Evolutionary conservation across 2,113 vertebrate species (phyloP).

Genomic region (Petaurus breviceps): DNA sequence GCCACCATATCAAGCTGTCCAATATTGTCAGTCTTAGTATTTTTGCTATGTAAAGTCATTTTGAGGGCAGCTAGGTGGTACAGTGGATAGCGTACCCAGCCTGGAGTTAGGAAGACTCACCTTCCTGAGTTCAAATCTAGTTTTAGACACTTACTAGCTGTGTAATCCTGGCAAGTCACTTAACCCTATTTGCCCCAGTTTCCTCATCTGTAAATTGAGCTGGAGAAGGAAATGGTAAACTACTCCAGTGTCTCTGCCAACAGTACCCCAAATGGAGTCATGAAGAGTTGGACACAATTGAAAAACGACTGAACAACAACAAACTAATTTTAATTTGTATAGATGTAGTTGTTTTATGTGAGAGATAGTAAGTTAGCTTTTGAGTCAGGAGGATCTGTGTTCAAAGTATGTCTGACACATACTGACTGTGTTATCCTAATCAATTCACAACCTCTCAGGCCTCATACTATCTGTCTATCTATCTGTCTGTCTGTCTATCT

Average conservation of each 20-base stretch:
- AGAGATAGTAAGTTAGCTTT: neutral
- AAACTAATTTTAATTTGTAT: neutral
- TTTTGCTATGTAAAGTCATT: neutral
- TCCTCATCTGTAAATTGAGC: neutral
- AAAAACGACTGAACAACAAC: neutral
- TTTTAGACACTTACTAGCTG: neutral
- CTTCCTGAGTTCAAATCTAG: neutral
- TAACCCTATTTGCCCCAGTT: neutral
- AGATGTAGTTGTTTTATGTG: neutral
- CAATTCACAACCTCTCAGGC: neutral
- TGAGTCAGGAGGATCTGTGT: neutral
- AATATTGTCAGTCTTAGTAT: neutral
- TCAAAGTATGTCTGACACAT: neutral
- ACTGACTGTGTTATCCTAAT: neutral
- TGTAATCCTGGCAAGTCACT: neutral
- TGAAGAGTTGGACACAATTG: neutral
- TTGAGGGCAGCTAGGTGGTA: neutral
- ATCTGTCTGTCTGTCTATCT: too few species aligned
- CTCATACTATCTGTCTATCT: neutral
- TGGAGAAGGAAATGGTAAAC: neutral
- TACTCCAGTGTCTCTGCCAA: neutral
- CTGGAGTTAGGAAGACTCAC: neutral
- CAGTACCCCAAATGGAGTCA: neutral
- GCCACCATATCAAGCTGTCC: neutral
- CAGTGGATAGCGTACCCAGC: neutral